These are phyloP conservation scores for Botia almorhae DNA, from an alignment of 2,797 vertebrate species.

Conservation along the genomic window DNA sequence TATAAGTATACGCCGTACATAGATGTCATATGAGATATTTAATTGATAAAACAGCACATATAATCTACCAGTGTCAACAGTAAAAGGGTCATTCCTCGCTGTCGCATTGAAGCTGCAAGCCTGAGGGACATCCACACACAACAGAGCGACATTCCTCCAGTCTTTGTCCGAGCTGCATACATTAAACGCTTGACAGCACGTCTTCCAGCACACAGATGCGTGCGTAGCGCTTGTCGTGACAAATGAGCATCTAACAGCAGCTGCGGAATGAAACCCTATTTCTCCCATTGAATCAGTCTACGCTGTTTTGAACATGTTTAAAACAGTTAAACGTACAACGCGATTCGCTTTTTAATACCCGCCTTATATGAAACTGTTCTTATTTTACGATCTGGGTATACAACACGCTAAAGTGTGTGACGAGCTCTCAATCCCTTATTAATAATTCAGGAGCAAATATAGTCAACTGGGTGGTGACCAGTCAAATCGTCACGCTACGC, in stretches of 20 bases:
- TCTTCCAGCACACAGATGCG: slow-evolving; percentile 27
- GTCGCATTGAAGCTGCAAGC: slow-evolving; percentile 23
- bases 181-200: slow-evolving; percentile 47
- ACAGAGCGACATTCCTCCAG: slow-evolving; percentile 59
- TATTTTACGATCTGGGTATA: not conserved
- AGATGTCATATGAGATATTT: too few species aligned
- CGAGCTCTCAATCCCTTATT: not conserved
- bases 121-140: slow-evolving; percentile 20
- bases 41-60: not conserved
- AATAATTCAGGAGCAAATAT: slow-evolving; percentile 30
- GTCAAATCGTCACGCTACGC: slow-evolving; percentile 10
- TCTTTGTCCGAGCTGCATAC: slow-evolving; percentile 53
- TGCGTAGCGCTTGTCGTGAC: slow-evolving; percentile 30
- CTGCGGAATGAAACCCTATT: slow-evolving; percentile 3
- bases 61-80: not conserved
- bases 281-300: too few species aligned
- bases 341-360: not conserved
- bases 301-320: too few species aligned
- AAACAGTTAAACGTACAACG: too few species aligned
- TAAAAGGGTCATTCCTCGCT: slow-evolving; percentile 24
- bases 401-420: not conserved
- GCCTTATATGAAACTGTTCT: not conserved
- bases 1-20: too few species aligned
- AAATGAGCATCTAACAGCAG: slow-evolving; percentile 29
- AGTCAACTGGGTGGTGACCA: slow-evolving; percentile 14